Evolutionary conservation across 2,888 invertebrate genomes (phyloP).

Genomic region (Pyrrhosoma nymphula): DNA sequence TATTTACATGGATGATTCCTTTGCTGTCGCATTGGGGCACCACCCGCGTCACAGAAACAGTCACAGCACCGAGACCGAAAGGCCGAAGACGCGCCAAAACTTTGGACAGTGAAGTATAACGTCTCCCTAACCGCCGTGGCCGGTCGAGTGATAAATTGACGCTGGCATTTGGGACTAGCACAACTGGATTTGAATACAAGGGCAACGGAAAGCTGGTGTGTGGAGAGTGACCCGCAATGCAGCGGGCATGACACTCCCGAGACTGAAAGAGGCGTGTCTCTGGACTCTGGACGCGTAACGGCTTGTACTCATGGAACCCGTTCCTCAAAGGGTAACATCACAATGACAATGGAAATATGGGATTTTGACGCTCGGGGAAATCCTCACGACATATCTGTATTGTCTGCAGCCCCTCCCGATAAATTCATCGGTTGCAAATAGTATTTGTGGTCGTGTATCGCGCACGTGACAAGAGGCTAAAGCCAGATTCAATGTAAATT

Average conservation of each 20-base stretch:
- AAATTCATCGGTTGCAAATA: too few species aligned
- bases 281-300: background rate
- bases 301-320: background rate
- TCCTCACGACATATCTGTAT: too few species aligned
- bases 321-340: background rate
- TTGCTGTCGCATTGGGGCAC: too few species aligned
- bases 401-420: too few species aligned
- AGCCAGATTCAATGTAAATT: too few species aligned
- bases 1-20: too few species aligned
- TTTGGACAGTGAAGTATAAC: background rate
- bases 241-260: background rate
- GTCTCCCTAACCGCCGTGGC: background rate
- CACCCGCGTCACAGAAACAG: too few species aligned
- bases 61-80: too few species aligned
- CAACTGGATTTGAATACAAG: conserved; percentile 9
- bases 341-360: background rate
- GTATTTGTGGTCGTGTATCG: too few species aligned
- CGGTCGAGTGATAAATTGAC: background rate
- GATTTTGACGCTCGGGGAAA: background rate
- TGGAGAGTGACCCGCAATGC: background rate
- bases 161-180: background rate
- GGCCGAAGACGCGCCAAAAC: background rate
- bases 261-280: background rate
- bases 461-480: too few species aligned
- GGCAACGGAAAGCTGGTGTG: background rate